Conservation (phyloP, 2,888 invertebrate species). For the Eupithecia vulgata region DNA sequence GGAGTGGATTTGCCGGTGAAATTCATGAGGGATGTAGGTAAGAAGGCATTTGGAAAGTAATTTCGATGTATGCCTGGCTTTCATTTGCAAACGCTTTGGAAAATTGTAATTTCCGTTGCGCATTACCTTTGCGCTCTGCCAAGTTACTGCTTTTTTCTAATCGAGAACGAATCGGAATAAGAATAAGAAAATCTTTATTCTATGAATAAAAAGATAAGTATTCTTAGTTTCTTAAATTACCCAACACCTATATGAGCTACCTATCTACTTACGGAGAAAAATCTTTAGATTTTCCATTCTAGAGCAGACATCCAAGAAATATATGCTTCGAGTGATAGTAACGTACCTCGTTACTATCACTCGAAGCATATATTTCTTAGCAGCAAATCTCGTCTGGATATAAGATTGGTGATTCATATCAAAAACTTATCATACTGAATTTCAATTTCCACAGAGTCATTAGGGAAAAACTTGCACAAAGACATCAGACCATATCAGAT, state of each 20-base stretch:
- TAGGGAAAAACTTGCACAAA: conserved; percentile 42
- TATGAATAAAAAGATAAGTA: too few species aligned
- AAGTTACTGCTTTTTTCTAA: conserved; percentile 1
- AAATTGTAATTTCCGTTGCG: conserved; percentile 69
- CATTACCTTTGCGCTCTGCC: conserved; percentile 3
- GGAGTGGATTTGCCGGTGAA: conserved; percentile 49
- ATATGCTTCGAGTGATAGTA: not conserved
- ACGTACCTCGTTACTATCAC: too few species aligned
- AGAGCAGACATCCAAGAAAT: conserved; percentile 1
- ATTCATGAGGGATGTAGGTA: conserved; percentile 55
- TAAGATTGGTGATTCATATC: conserved; percentile 12
- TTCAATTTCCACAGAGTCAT: conserved; percentile 36
- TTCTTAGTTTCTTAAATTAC: too few species aligned
- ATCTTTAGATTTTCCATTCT: not conserved
- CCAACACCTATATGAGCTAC: too few species aligned
- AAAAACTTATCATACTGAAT: conserved; percentile 21
- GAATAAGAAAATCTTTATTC: too few species aligned
- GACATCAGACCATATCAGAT: conserved; percentile 52
- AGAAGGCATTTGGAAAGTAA: conserved; percentile 65
- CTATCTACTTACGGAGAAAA: too few species aligned
- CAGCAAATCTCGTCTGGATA: conserved; percentile 6
- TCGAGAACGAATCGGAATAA: not conserved
- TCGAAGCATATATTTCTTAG: too few species aligned
- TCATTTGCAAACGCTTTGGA: conserved; percentile 71
- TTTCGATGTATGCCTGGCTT: conserved; percentile 64